A percentile compares a stretch with the other conserved stretches of the same genome.
Evolutionary conservation across 2,888 invertebrate genomes (phyloP).

Genomic region (Lepetodrilus schrolli): DNA sequence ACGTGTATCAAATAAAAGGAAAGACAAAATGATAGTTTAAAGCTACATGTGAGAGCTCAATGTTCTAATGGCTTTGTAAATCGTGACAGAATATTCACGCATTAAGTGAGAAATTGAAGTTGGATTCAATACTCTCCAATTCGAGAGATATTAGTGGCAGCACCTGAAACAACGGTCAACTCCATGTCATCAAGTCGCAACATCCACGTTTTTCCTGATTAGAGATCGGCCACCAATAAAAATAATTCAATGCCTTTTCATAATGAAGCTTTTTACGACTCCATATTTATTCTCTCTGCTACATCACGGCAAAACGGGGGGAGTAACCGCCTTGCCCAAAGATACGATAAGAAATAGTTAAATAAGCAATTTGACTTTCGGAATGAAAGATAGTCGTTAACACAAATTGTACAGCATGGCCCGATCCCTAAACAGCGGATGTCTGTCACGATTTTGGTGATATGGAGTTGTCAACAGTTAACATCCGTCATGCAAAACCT

Average conservation of each 20-base stretch:
- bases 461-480: not conserved
- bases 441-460: not conserved
- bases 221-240: not conserved
- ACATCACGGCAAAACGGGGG: no score
- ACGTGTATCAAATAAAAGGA: no score
- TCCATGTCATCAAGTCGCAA: constrained; percentile 16
- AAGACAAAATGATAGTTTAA: no score
- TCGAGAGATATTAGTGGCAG: not conserved
- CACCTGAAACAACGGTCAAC: constrained; percentile 22
- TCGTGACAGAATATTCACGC: not conserved
- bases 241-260: not conserved
- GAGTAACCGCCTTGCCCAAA: no score
- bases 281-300: no score
- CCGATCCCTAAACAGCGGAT: not conserved
- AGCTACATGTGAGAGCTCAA: not conserved
- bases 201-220: not conserved
- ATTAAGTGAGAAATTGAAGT: not conserved
- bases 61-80: not conserved
- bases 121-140: constrained; percentile 18
- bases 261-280: no score
- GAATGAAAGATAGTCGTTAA: no score
- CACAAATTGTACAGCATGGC: no score
- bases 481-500: constrained; percentile 5
- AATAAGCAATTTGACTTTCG: no score
- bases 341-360: no score